Evolutionary conservation across 2,113 vertebrate genomes (phyloP).

Genomic region (Bettongia penicillata): DNA sequence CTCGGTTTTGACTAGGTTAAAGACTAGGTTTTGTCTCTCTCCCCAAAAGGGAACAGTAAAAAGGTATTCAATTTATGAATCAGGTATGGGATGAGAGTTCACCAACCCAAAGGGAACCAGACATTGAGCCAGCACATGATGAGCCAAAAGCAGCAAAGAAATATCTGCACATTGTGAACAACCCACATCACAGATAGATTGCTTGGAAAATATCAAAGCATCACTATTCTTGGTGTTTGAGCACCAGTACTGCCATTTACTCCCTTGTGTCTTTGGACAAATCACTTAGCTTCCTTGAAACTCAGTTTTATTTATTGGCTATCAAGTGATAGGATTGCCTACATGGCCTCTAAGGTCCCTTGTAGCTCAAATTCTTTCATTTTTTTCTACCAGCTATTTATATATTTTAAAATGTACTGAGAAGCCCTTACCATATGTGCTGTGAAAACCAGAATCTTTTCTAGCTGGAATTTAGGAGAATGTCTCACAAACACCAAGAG

Average conservation of each 20-base stretch:
- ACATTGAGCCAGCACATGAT: background rate
- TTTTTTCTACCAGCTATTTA: background rate
- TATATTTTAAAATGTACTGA: background rate
- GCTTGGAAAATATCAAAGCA: background rate
- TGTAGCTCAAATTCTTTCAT: background rate
- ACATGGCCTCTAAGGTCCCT: background rate
- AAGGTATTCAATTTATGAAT: background rate
- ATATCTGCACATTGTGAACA: background rate
- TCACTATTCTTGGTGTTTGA: background rate
- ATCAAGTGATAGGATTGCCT: background rate
- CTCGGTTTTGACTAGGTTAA: background rate
- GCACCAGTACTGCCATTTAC: background rate
- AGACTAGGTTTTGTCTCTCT: background rate
- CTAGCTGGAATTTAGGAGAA: background rate
- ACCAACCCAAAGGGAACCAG: background rate
- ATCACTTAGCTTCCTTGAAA: background rate
- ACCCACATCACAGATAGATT: background rate
- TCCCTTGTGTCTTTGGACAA: background rate
- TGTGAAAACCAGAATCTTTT: background rate
- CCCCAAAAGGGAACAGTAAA: background rate
- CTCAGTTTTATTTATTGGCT: background rate
- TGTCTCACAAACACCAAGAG: background rate
- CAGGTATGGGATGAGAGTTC: background rate
- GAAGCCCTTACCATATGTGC: background rate
- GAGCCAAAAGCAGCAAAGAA: background rate